These are phyloP conservation scores for Eudemis profundana DNA, from an alignment of 2,888 invertebrate species.

Conservation along the genomic window DNA sequence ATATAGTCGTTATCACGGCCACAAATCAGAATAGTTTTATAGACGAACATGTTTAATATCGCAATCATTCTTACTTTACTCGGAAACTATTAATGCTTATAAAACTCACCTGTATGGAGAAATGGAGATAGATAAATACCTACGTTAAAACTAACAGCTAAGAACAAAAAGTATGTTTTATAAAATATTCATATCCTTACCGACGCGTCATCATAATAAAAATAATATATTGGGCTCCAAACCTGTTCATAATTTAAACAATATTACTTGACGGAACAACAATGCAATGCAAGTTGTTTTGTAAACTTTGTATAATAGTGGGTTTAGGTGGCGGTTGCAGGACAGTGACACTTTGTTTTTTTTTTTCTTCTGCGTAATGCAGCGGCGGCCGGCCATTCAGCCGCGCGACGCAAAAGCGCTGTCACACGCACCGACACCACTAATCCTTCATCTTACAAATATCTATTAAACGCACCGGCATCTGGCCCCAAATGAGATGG, in stretches of 20 bases:
- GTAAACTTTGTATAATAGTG: constrained; percentile 44
- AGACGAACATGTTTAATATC: constrained; percentile 30
- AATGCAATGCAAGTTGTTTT: constrained; percentile 42
- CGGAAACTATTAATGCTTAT: constrained; percentile 11
- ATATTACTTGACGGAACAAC: constrained; percentile 20
- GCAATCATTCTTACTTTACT: constrained; percentile 26
- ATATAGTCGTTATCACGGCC: constrained; percentile 38
- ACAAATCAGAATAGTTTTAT: constrained; percentile 40
- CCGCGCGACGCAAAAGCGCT: constrained; percentile 53
- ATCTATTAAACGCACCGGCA: constrained; percentile 73
- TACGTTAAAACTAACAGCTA: too few species aligned
- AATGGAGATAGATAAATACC: not conserved
- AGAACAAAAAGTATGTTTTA: too few species aligned
- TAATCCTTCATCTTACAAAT: constrained; percentile 77
- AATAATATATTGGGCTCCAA: not conserved
- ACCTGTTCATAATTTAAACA: constrained; percentile 32
- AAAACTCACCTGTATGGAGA: constrained; percentile 10
- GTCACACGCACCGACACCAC: constrained; percentile 69
- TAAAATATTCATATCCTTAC: constrained; percentile 18
- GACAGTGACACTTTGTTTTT: constrained; percentile 63
- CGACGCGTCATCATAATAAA: too few species aligned
- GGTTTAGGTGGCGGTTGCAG: constrained; percentile 53
- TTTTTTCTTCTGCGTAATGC: constrained; percentile 70
- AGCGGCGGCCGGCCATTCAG: constrained; percentile 59
- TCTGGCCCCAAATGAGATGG: constrained; percentile 75